Evolutionary conservation across 2,113 vertebrate genomes (phyloP).

Genomic region (Gallinago undulata): DNA sequence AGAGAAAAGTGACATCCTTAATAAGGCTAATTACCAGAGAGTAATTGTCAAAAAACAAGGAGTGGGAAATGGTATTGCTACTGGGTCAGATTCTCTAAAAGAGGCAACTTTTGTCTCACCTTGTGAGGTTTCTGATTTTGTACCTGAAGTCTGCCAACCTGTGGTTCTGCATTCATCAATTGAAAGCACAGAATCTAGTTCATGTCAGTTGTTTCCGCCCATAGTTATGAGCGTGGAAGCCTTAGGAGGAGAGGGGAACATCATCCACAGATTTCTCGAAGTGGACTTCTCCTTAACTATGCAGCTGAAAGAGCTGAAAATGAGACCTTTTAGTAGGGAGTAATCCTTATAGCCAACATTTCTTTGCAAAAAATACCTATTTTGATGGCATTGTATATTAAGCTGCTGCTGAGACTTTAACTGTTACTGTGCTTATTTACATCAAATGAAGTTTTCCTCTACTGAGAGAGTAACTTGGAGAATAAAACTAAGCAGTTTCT

Average conservation of each 20-base stretch:
- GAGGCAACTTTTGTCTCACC: neutral
- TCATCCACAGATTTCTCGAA: neutral
- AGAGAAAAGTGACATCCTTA: neutral
- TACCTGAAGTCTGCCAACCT: neutral
- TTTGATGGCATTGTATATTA: neutral
- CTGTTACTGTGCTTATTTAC: neutral
- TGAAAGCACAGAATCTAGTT: neutral
- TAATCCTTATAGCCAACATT: neutral
- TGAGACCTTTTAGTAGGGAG: neutral
- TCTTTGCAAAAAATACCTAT: neutral
- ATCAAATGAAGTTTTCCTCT: neutral
- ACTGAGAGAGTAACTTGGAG: neutral
- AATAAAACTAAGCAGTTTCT: neutral
- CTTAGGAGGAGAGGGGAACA: neutral
- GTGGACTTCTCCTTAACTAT: neutral
- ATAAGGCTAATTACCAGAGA: neutral
- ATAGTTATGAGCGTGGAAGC: neutral
- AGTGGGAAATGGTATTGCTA: neutral
- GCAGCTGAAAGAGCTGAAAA: neutral
- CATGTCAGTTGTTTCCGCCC: neutral
- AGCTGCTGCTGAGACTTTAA: neutral
- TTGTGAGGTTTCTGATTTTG: neutral
- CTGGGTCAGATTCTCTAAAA: neutral
- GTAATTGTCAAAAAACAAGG: neutral
- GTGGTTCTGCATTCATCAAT: neutral